Conservation (phyloP, 2,797 vertebrate species). For the Gallinago stenura region DNA sequence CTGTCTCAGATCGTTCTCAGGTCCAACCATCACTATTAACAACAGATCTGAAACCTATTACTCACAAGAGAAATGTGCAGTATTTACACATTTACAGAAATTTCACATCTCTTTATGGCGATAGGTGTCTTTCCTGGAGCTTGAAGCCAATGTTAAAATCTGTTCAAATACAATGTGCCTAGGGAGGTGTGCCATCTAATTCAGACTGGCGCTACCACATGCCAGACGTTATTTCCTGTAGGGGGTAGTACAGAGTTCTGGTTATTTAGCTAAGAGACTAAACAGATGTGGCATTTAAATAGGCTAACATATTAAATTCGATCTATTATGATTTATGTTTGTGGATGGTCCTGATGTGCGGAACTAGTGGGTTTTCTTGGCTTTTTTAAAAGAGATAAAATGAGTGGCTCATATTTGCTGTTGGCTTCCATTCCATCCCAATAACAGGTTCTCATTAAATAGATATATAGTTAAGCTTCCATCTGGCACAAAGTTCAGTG, state of each 20-base stretch:
- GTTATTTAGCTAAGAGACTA: constrained; percentile 35
- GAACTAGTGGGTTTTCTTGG: background rate
- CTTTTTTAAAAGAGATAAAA: background rate
- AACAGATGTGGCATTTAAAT: constrained; percentile 52
- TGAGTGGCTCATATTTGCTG: background rate
- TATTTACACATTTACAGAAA: background rate
- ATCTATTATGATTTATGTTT: background rate
- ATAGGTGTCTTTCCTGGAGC: constrained; percentile 21
- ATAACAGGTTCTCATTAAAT: background rate
- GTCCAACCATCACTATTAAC: background rate
- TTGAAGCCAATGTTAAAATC: background rate
- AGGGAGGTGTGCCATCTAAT: background rate
- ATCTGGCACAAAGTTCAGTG: background rate
- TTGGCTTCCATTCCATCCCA: background rate
- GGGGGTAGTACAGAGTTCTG: background rate
- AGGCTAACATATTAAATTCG: background rate
- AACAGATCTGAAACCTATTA: background rate
- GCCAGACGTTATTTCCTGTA: constrained; percentile 48
- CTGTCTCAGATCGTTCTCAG: background rate
- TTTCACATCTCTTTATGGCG: background rate
- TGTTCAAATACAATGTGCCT: background rate
- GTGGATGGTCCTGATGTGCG: background rate
- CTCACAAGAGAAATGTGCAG: background rate
- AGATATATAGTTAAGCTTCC: background rate
- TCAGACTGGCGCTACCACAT: background rate